Evolutionary conservation across 2,888 invertebrate species (phyloP), one percentile per base, ranked within the genome.

Genomic region (Limnephilus marmoratus): DNA sequence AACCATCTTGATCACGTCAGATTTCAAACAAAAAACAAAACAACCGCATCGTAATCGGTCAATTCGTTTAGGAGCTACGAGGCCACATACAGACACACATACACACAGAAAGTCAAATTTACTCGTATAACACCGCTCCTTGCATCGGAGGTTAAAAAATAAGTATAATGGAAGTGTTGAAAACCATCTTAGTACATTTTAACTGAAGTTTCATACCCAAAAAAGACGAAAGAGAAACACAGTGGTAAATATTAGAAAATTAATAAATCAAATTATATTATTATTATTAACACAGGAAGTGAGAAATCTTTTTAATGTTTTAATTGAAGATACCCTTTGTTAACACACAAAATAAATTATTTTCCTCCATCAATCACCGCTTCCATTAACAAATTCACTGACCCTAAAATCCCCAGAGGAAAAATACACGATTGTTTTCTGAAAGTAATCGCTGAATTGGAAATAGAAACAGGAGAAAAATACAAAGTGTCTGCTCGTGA

Each of bases 371-470:
- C 68, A 68, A 68, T 68, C 68, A 68, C 68, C 7, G 68, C 9
- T 24, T 68, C 68, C 68, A 68, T 68, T 68, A 68, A 68, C 68
- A 68, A 68, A 68, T 68, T 68, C 68, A 68, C 68, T 68, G 68
- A 68, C 68, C 68, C 68, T 68, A 68, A 68, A 68, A 68, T 68
- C 68, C 68, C 68, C 68, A 68, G 68, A 68, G 68, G 68, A 68
- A 68, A 68, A 68, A 24, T 68, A 2, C 68, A 24, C 68, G 68
- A 68, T 24, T 68, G 68, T 68, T 68, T 68, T 68, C 68, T 68
- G 24, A 68, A n/a, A 68, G 24, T n/a, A 7, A 68, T 68, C 68
- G 68, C n/a, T 1, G 24, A 68, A 68, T 9, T 68, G 24, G 24
- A 68, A 68, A 68, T 68, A 68, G 68, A 68, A 68, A n/a, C 68